These are phyloP conservation scores for Parasteatoda lunata DNA, from an alignment of 2,888 invertebrate genomes.

Conservation along the genomic window DNA sequence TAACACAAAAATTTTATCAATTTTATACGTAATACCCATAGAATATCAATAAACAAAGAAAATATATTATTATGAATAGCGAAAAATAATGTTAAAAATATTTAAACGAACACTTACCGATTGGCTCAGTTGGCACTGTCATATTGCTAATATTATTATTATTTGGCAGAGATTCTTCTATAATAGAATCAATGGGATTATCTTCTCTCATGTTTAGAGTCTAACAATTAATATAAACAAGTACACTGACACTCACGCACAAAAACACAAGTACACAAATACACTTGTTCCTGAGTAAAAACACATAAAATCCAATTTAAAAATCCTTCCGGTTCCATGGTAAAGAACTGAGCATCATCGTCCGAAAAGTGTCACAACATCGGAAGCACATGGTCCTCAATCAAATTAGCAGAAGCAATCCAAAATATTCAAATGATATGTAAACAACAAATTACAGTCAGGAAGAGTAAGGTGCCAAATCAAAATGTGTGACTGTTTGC, in stretches of 20 bases:
- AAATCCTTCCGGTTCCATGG: conserved; percentile 39
- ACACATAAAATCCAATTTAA: conserved; percentile 26
- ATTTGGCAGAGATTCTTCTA: conserved; percentile 40
- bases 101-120: conserved; percentile 28
- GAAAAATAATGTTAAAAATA: not conserved
- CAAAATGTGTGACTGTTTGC: conserved; percentile 33
- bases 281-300: conserved; percentile 26
- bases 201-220: conserved; percentile 39
- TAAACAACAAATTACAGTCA: conserved; percentile 28
- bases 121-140: conserved; percentile 59
- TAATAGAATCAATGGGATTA: conserved; percentile 23
- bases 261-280: conserved; percentile 27
- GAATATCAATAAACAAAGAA: too few relatives aligned
- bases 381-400: not conserved
- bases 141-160: conserved; percentile 3
- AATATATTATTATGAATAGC: too few relatives aligned
- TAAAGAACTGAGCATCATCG: not conserved
- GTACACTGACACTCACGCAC: conserved; percentile 24
- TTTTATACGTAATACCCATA: too few relatives aligned
- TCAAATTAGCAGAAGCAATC: not conserved
- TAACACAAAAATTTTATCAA: too few relatives aligned
- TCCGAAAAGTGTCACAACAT: not conserved
- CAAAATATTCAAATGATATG: conserved; percentile 26
- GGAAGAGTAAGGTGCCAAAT: conserved; percentile 11
- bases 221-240: conserved; percentile 7